A percentile compares a stretch with the other conserved stretches of the same genome.
phyloP scores from a whole-genome alignment of 2,888 invertebrate species.

The Drosophila atripex region DNA sequence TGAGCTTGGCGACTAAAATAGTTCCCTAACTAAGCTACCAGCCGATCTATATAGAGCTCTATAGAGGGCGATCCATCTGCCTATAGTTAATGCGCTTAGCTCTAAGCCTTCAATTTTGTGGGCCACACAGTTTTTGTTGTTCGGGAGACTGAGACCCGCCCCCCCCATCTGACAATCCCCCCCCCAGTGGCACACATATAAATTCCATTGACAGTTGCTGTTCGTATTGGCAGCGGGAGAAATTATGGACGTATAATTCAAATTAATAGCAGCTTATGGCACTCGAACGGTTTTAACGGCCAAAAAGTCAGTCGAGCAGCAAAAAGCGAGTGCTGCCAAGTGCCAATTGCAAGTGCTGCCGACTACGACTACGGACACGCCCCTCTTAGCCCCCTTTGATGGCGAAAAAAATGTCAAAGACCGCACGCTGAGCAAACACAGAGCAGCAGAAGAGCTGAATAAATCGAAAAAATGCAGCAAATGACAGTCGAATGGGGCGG shows the following conservation, averaged over 20 bases:
- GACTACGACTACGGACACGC: slow-evolving; percentile 21
- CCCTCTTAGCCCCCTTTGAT: slow-evolving; percentile 5
- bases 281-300: slow-evolving; percentile 73
- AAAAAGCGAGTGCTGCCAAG: slow-evolving; percentile 43
- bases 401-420: slow-evolving; percentile 19
- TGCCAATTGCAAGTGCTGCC: slow-evolving; percentile 54
- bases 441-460: slow-evolving; percentile 7
- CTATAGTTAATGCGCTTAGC: slow-evolving; percentile 26
- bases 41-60: slow-evolving; percentile 1
- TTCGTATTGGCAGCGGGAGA: slow-evolving; percentile 38
- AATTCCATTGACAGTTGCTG: slow-evolving; percentile 68
- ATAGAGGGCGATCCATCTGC: background rate
- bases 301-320: slow-evolving; percentile 61
- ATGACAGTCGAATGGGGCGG: slow-evolving; percentile 6
- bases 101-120: slow-evolving; percentile 29
- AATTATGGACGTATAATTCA: slow-evolving; percentile 76
- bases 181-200: slow-evolving; percentile 31
- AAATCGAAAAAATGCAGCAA: slow-evolving; percentile 13
- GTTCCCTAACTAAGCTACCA: background rate
- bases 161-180: background rate
- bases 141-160: background rate
- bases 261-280: slow-evolving; percentile 78
- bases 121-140: slow-evolving; percentile 15
- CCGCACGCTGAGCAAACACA: slow-evolving; percentile 42
- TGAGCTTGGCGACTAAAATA: background rate